Evolutionary conservation across 2,888 invertebrate genomes (phyloP).

Genomic region (Amiota minor): DNA sequence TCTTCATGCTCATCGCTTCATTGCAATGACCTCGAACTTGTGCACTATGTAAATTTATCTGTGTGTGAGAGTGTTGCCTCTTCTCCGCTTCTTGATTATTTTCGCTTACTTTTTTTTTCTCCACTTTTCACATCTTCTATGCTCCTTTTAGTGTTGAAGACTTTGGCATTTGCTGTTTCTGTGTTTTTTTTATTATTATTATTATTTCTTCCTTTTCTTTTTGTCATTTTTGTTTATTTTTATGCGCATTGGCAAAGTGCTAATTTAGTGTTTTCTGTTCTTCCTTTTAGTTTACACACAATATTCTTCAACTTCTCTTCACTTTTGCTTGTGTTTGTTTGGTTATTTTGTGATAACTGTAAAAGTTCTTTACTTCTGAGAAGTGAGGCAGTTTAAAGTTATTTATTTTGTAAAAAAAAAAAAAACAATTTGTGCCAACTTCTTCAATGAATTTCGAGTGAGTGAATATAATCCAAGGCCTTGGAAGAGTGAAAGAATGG

Average conservation of each 20-base stretch:
- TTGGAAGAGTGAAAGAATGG: too few relatives aligned
- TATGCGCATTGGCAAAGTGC: slow-evolving; percentile 5
- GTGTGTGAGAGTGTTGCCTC: slow-evolving; percentile 7
- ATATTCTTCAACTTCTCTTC: not conserved
- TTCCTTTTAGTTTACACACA: not conserved
- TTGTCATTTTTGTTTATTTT: not conserved
- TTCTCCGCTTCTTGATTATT: not conserved
- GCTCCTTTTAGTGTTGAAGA: not conserved
- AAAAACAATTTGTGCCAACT: too few relatives aligned
- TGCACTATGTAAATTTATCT: slow-evolving; percentile 18
- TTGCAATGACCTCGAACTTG: slow-evolving; percentile 68
- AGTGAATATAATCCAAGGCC: too few relatives aligned
- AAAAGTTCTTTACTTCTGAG: not conserved
- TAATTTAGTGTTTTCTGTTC: slow-evolving; percentile 16
- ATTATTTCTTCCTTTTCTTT: not conserved
- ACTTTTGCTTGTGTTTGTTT: too few relatives aligned
- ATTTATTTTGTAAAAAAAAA: too few relatives aligned
- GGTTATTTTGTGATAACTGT: not conserved
- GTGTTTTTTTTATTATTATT: not conserved
- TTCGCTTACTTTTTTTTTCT: not conserved
- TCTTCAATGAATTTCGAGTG: too few relatives aligned
- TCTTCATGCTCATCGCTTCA: slow-evolving; percentile 37
- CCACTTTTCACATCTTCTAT: slow-evolving; percentile 10
- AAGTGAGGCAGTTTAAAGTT: too few relatives aligned
- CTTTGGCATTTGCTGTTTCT: not conserved